phyloP scores from a whole-genome alignment of 2,888 invertebrate species.

The Epirrhoe tristata region DNA sequence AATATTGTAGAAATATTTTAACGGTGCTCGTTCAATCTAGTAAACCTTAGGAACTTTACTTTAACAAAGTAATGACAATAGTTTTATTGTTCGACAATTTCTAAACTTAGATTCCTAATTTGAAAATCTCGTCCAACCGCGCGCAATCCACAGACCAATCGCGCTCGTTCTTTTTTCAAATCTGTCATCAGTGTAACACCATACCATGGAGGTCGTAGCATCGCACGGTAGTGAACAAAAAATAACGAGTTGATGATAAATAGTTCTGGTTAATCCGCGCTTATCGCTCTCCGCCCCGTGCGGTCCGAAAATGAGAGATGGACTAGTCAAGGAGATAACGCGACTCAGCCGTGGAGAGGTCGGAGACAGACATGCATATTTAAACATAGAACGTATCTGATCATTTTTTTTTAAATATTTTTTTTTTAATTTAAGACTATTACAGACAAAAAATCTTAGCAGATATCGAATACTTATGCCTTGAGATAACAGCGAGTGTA shows the following conservation, averaged over 20 bases:
- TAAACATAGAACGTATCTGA: not conserved
- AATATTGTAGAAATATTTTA: not conserved
- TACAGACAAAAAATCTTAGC: no score
- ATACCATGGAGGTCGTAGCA: constrained; percentile 65
- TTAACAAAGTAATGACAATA: not conserved
- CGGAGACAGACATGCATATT: not conserved
- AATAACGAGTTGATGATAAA: constrained; percentile 79
- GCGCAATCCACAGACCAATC: constrained; percentile 17
- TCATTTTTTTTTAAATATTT: not conserved
- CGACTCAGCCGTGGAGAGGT: constrained; percentile 57
- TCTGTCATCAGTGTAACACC: constrained; percentile 51
- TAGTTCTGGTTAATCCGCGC: constrained; percentile 81
- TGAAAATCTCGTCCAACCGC: constrained; percentile 11
- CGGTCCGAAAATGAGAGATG: constrained; percentile 84
- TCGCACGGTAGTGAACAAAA: constrained; percentile 77
- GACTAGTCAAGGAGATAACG: constrained; percentile 72
- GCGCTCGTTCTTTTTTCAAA: constrained; percentile 25
- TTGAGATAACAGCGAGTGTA: no score
- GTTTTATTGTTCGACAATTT: not conserved
- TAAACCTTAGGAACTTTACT: not conserved
- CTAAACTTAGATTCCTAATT: not conserved
- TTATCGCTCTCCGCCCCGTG: constrained; percentile 81
- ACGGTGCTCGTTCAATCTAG: not conserved
- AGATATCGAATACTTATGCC: no score
- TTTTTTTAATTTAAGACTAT: no score